phyloP scores from a whole-genome alignment of 2,797 vertebrate genomes.

The Enteromius mattozi region DNA sequence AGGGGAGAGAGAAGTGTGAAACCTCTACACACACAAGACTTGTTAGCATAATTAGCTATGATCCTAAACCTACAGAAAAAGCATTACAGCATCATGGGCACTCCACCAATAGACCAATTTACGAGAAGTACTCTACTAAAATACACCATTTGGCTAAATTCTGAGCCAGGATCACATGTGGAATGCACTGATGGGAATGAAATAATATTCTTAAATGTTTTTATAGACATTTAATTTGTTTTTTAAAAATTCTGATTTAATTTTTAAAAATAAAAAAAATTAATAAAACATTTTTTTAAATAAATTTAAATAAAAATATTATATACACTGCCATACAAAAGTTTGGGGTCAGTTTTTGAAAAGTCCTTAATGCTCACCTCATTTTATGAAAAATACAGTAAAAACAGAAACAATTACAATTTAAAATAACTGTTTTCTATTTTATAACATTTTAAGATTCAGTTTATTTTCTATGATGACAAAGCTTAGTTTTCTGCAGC shows the following conservation, averaged over 20 bases:
- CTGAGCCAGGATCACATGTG: background rate
- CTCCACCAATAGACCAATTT: background rate
- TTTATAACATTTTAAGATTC: background rate
- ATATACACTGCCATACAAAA: background rate
- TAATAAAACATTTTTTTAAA: no score
- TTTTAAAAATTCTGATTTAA: background rate
- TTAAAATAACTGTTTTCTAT: background rate
- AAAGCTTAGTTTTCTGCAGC: background rate
- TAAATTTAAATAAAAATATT: background rate
- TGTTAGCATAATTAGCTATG: background rate
- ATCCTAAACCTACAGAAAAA: background rate
- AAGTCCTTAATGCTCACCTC: background rate
- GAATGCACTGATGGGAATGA: background rate
- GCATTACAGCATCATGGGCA: background rate
- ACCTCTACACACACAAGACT: background rate
- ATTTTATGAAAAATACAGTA: background rate
- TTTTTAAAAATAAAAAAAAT: background rate
- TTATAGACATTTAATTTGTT: background rate
- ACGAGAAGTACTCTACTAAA: background rate
- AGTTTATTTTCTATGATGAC: no score
- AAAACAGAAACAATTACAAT: background rate
- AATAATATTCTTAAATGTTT: background rate
- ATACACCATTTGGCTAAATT: background rate
- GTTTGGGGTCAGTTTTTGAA: background rate
- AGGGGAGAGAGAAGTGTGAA: conserved; percentile 6